Conservation (phyloP, 2,888 invertebrate species). For the Dasypogon diadema region DNA sequence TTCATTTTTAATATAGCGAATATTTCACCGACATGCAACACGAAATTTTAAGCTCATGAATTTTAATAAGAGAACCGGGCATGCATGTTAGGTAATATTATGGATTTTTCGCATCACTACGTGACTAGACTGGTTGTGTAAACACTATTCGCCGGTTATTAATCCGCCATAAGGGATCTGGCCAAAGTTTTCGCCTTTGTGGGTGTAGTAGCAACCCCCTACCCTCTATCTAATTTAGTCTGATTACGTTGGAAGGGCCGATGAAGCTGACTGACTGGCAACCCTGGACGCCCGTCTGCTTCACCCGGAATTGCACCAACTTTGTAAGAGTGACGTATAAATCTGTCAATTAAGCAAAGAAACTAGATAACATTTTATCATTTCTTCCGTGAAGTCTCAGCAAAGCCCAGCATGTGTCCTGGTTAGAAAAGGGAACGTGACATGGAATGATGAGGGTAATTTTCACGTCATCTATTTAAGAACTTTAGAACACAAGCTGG, state of each 20-base stretch:
- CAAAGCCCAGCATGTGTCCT: conserved; percentile 22
- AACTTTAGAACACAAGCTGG: conserved; percentile 14
- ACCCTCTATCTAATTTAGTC: no score
- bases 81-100: not conserved
- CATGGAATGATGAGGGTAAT: conserved; percentile 57
- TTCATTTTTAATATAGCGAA: not conserved
- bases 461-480: conserved; percentile 56
- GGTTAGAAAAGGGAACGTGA: conserved; percentile 52
- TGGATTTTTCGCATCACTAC: conserved; percentile 4
- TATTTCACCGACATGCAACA: not conserved
- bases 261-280: no score
- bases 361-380: conserved; percentile 53
- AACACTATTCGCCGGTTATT: not conserved
- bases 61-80: conserved; percentile 5
- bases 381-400: not conserved
- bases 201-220: not conserved
- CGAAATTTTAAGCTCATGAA: conserved; percentile 14
- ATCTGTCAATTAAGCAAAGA: conserved; percentile 53
- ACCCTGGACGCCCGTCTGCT: not conserved
- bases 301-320: conserved; percentile 1
- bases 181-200: not conserved
- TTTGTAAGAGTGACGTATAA: conserved; percentile 47
- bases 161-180: not conserved
- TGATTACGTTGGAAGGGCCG: no score
- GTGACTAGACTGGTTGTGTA: not conserved